These are phyloP conservation scores for Tadarida brasiliensis DNA, from an alignment of 2,797 vertebrate species.

Conservation along the genomic window DNA sequence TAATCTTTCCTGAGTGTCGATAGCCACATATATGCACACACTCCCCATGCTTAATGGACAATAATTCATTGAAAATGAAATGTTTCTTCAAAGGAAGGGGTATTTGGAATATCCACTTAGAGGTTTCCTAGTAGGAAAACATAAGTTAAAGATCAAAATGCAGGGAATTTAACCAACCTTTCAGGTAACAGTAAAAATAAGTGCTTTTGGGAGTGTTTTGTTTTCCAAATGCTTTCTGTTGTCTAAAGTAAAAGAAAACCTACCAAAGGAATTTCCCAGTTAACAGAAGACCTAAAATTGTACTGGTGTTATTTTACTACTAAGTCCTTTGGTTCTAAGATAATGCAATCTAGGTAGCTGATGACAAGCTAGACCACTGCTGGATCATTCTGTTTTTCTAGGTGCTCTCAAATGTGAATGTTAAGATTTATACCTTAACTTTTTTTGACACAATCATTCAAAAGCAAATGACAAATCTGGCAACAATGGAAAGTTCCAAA, in stretches of 20 bases:
- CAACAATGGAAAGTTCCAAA: not conserved
- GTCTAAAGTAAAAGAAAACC: conserved; percentile 47
- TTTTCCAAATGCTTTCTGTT: conserved; percentile 43
- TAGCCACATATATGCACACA: fast-evolving
- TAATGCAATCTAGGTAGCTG: not conserved
- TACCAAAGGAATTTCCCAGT: conserved; percentile 13
- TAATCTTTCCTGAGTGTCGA: no score
- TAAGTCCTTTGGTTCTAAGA: not conserved
- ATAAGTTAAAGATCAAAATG: not conserved
- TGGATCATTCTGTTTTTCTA: not conserved
- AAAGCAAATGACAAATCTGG: conserved; percentile 39
- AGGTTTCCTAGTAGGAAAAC: conserved; percentile 11
- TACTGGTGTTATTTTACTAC: not conserved
- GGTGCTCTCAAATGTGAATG: not conserved
- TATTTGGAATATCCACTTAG: not conserved
- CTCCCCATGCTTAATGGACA: not conserved
- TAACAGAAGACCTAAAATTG: not conserved
- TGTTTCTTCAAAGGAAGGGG: not conserved
- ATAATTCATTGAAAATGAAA: not conserved
- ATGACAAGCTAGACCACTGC: not conserved
- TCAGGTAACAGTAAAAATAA: conserved; percentile 43
- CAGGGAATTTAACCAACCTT: conserved; percentile 35
- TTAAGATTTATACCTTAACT: not conserved
- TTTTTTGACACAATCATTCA: conserved; percentile 10
- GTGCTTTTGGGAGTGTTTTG: not conserved